phyloP scores from a whole-genome alignment of 2,797 vertebrate genomes.

The Mycteria americana region DNA sequence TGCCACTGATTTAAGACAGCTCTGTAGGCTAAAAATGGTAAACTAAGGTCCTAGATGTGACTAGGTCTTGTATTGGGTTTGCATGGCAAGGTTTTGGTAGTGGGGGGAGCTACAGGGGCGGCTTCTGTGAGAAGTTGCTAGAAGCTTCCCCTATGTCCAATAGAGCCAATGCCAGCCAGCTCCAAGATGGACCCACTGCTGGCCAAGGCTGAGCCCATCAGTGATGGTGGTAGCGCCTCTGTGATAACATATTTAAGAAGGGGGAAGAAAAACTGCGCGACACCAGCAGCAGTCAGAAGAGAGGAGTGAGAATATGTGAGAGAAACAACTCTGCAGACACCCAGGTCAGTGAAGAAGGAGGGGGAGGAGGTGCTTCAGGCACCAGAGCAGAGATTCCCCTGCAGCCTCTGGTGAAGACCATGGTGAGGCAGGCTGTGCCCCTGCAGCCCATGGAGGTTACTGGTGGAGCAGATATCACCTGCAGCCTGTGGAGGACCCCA shows the following conservation, averaged over 20 bases:
- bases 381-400: not conserved
- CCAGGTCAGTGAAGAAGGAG: not conserved
- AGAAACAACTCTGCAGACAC: not conserved
- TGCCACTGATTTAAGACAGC: not conserved
- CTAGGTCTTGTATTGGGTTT: not conserved
- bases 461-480: not conserved
- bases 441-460: not conserved
- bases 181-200: not conserved
- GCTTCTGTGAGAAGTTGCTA: not conserved
- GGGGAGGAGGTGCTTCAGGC: not conserved
- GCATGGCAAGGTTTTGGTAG: not conserved
- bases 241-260: not conserved
- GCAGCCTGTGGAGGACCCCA: not conserved
- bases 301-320: not conserved
- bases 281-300: not conserved
- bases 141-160: not conserved
- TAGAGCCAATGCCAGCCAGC: not conserved
- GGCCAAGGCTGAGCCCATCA: not conserved
- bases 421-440: too few species aligned
- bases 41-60: not conserved
- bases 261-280: too few species aligned
- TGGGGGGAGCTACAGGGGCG: not conserved
- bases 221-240: fast-evolving
- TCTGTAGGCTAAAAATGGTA: not conserved
- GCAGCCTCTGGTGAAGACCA: not conserved